Evolutionary conservation across 2,797 vertebrate genomes (phyloP).

Genomic region (Vipera latastei): DNA sequence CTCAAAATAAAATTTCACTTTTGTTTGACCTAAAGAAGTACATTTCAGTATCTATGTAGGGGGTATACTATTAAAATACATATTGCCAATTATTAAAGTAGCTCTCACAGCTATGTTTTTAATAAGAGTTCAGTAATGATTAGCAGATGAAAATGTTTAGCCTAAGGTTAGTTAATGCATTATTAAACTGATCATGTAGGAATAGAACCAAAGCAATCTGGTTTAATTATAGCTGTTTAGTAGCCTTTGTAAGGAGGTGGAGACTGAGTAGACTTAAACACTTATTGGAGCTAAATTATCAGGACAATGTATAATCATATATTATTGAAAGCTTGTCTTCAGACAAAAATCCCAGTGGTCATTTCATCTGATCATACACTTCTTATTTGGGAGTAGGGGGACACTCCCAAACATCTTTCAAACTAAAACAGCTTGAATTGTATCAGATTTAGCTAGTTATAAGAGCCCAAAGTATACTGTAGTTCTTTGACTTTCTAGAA

Average conservation of each 20-base stretch:
- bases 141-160: background rate
- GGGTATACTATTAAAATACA: background rate
- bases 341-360: background rate
- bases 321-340: background rate
- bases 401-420: background rate
- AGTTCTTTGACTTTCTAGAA: background rate
- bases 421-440: background rate
- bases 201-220: background rate
- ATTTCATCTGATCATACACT: background rate
- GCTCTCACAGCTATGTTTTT: background rate
- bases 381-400: background rate
- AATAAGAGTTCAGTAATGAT: background rate
- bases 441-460: background rate
- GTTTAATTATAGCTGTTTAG: background rate
- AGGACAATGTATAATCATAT: background rate
- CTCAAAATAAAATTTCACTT: background rate
- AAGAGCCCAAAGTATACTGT: background rate
- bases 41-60: background rate
- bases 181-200: background rate
- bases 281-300: background rate
- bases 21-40: background rate
- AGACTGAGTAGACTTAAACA: background rate
- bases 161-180: background rate
- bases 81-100: background rate
- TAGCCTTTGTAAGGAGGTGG: background rate